Percentiles rank a stretch among this genome's conserved stretches.
These are phyloP conservation scores for Echeneis naucrates DNA, from an alignment of 2,797 vertebrate genomes.

Conservation along the genomic window DNA sequence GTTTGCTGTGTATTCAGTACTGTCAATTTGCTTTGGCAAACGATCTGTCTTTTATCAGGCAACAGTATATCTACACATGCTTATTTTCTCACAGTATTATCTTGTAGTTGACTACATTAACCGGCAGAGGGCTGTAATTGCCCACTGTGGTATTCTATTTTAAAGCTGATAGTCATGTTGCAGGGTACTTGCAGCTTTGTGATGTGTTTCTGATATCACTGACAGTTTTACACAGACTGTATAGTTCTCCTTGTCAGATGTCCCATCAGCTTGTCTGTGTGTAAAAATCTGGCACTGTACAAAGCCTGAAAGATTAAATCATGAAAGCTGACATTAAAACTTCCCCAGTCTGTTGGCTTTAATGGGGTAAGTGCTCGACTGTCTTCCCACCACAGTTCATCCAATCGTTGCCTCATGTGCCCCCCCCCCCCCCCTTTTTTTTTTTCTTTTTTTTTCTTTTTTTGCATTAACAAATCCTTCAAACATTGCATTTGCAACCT, in stretches of 20 bases:
- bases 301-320: too few relatives aligned
- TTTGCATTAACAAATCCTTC: too few relatives aligned
- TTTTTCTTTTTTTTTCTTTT: too few relatives aligned
- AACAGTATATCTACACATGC: neutral
- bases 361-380: neutral
- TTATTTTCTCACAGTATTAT: neutral
- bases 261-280: slow-evolving; percentile 1
- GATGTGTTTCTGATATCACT: slow-evolving; percentile 4
- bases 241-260: slow-evolving; percentile 1
- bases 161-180: too few relatives aligned
- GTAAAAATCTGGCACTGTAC: neutral
- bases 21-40: neutral
- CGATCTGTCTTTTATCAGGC: neutral
- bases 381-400: neutral
- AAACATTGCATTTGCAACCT: too few relatives aligned
- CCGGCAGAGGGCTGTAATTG: slow-evolving; percentile 53
- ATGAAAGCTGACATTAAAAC: too few relatives aligned
- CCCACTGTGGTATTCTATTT: neutral
- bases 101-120: neutral
- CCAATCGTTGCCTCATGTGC: neutral
- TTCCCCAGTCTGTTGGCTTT: too few relatives aligned
- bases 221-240: neutral
- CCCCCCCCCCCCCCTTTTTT: too few relatives aligned
- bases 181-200: too few relatives aligned
- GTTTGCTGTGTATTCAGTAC: slow-evolving; percentile 7